These are phyloP conservation scores for Eupithecia insigniata DNA, from an alignment of 2,888 invertebrate species.

Conservation along the genomic window DNA sequence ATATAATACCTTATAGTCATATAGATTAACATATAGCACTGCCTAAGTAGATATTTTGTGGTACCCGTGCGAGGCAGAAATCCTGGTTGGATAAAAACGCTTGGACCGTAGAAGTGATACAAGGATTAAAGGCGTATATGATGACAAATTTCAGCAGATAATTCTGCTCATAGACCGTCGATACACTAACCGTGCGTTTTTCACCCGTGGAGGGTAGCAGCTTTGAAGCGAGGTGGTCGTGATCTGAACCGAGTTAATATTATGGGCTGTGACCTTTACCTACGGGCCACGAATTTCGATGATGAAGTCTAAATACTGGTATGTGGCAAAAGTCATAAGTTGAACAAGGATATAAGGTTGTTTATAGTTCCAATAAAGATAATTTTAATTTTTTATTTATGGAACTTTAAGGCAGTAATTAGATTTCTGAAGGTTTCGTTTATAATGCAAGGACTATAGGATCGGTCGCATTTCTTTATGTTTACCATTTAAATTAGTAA, in stretches of 20 bases:
- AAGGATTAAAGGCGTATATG: no score
- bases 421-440: background rate
- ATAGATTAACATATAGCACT: background rate
- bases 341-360: no score
- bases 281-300: background rate
- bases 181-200: no score
- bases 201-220: no score
- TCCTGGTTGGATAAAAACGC: no score
- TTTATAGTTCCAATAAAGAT: no score
- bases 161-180: no score
- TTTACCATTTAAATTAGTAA: background rate
- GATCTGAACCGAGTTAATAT: background rate
- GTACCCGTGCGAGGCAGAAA: background rate
- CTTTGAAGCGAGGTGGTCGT: background rate
- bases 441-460: background rate
- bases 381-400: no score
- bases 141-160: no score
- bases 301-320: background rate
- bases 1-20: background rate
- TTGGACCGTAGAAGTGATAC: no score
- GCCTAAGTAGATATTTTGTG: background rate
- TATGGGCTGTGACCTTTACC: background rate
- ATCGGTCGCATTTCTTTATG: background rate
- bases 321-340: background rate
- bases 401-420: no score